Percentiles rank a stretch among this genome's conserved stretches.
phyloP scores from a whole-genome alignment of 2,797 vertebrate genomes.

The Eupleurogrammus muticus region DNA sequence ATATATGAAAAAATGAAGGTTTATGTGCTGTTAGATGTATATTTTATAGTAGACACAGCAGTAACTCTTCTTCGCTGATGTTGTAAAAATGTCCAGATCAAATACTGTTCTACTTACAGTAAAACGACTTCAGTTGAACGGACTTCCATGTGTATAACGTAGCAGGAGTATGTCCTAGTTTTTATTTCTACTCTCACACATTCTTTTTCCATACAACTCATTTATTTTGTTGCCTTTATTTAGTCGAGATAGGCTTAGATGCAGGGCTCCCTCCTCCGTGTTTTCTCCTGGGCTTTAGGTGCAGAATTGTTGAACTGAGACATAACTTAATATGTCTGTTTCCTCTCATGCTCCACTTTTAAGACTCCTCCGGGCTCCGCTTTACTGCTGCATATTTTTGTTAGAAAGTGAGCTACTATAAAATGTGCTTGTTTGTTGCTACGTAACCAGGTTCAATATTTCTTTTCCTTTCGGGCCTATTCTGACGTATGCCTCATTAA shows the following conservation, averaged over 20 bases:
- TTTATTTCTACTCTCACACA: background rate
- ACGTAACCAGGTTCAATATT: constrained; percentile 25
- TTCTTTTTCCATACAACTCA: background rate
- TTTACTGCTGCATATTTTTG: constrained; percentile 48
- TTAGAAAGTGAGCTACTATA: constrained; percentile 50
- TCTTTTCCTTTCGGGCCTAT: constrained; percentile 5
- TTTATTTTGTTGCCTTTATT: constrained; percentile 1
- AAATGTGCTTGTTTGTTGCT: constrained; percentile 59
- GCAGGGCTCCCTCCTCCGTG: background rate
- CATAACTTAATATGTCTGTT: constrained; percentile 56
- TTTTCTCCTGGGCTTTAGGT: constrained; percentile 20
- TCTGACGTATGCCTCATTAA: constrained; percentile 5
- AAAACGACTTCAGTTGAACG: constrained; percentile 12
- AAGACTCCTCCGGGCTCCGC: constrained; percentile 47
- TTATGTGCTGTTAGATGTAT: background rate
- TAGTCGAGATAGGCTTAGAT: background rate
- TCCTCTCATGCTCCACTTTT: constrained; percentile 60
- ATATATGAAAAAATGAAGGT: constrained; percentile 21
- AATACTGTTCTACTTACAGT: constrained; percentile 14
- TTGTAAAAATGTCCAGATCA: constrained; percentile 1
- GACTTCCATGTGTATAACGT: background rate
- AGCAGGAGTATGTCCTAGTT: background rate
- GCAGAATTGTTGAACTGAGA: constrained; percentile 45
- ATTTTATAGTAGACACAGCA: background rate
- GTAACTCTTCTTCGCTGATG: constrained; percentile 12